A percentile compares a stretch with the other conserved stretches of the same genome.
phyloP scores from a whole-genome alignment of 2,113 vertebrate species.

The Petrocephalus zakoni region DNA sequence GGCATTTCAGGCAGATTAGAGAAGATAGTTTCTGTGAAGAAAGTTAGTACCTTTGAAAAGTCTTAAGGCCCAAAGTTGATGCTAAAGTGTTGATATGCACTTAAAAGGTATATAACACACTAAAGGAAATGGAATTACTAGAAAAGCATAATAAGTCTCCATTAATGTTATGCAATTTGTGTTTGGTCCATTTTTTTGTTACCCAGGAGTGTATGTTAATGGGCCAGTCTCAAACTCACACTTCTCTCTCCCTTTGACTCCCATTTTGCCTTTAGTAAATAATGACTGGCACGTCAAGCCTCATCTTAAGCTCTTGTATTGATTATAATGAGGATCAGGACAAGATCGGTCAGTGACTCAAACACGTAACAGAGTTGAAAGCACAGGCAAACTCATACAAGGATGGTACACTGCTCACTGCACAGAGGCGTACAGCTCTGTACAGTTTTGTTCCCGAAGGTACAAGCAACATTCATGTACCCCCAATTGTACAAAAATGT shows the following conservation, averaged over 20 bases:
- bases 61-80: not conserved
- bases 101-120: too few relatives aligned
- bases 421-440: not conserved
- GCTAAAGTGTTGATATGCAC: too few relatives aligned
- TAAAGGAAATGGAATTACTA: not conserved
- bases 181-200: not conserved
- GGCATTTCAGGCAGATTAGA: too few relatives aligned
- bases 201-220: not conserved
- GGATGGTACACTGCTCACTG: not conserved
- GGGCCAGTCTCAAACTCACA: not conserved
- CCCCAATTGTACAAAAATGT: not conserved
- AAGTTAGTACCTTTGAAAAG: not conserved
- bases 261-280: not conserved
- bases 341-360: not conserved
- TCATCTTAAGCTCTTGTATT: not conserved
- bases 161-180: not conserved
- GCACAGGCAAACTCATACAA: not conserved
- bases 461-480: not conserved
- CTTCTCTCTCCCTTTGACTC: not conserved
- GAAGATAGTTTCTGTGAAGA: not conserved
- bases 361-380: not conserved
- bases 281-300: not conserved
- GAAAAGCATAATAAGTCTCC: not conserved
- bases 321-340: not conserved
- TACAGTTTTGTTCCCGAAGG: not conserved